Base-by-base conservation (phyloP, 2,888 invertebrate genomes). In the Eupithecia exiguata region DNA sequence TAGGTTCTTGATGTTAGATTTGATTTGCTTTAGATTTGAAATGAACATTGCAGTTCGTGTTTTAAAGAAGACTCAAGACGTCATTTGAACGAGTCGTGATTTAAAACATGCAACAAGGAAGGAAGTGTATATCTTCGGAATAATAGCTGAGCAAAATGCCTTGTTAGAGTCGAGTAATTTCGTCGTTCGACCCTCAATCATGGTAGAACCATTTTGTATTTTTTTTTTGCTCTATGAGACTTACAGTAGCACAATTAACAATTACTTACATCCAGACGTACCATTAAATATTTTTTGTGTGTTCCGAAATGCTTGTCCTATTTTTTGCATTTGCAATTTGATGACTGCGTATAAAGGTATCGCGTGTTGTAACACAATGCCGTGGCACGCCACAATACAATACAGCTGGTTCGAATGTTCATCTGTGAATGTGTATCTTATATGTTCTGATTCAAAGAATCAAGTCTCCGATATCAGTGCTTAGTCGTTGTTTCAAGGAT, bases 361-460 rank as follows among this genome's bases (percentile, higher is more conserved):
- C 79, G 82, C 81, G 80, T 82, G 82, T 81, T 76, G 76, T 72
- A 78, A 75, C 69, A 79, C 73, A 77, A 80, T 79, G 78, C 74
- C 68, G 76, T 71, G 71, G 78, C 75, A 80, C 76, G 78, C 70
- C 77, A 79, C 78, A 77, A 70, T 75, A 78, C 75, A 79, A 70
- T 76, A 80, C 76, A 79, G 78, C 77, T 76, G 77, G 76, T 80
- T 76, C 76, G 74, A 76, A 79, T 79, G 70, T 74, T 77, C 76
- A 77, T 78, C 74, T 76, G 80, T 77, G 79, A 79, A 79, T 25
- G 38, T 40, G 21, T 78, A 75, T 76, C 75, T 77, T 76, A 73
- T 75, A 76, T 75, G 70, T 72, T 74, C 73, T 76, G 72, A 74
- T 79, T 79, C 77, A 70, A 68, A 77, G 78, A 79, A 78, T 72